Evolutionary conservation across 2,113 vertebrate genomes (phyloP), one percentile per base, ranked within the genome.

Genomic region (Deroptyus accipitrinus): DNA sequence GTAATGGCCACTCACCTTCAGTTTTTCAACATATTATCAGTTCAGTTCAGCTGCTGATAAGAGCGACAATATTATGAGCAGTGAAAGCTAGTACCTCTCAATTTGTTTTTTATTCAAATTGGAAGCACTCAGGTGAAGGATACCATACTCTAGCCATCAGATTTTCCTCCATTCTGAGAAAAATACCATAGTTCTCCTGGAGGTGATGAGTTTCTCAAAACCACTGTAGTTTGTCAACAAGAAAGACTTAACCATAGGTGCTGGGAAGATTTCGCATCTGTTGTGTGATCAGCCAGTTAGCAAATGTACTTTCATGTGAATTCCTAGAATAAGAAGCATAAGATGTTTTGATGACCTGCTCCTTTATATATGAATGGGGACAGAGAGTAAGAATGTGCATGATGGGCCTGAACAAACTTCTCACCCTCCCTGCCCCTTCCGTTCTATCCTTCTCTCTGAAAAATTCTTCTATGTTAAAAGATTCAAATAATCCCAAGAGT

Each of bases 31-130:
- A 42, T 42, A 46, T 92, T 97, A 81, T 77, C 92, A 95, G 70
- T 91, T 94, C 94, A 90, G 92, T 91, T 94, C 94, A 91, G 92
- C 55, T 75, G 73, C 74, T 95, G 93, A 85, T 94, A 96, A 95
- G 76, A 90, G 51, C 64, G 88, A 93, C 63, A 95, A 57, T 95
- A 73, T 86, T 91, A 83, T 3, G 12, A 79, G 48, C 41, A 96
- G 72, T 24, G 19, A 76, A 92, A 96, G 79, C 66, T 90, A 88
- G 42, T 90, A 80, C 42, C 59, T 94, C 79, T 80, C 42, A 28
- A 57, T 88, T 82, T 85, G 88, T 42, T 95, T 96, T 92, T 94
- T 95, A 96, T 96, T 97, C 88, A 93, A 90, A 83, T 13, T 63
- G 19, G 82, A 96, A 81, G 37, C 62, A 57, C 1, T 2, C 1